Percentiles rank a stretch among this genome's conserved stretches.
Evolutionary conservation across 2,888 invertebrate genomes (phyloP).

Genomic region (Tachina grossa): DNA sequence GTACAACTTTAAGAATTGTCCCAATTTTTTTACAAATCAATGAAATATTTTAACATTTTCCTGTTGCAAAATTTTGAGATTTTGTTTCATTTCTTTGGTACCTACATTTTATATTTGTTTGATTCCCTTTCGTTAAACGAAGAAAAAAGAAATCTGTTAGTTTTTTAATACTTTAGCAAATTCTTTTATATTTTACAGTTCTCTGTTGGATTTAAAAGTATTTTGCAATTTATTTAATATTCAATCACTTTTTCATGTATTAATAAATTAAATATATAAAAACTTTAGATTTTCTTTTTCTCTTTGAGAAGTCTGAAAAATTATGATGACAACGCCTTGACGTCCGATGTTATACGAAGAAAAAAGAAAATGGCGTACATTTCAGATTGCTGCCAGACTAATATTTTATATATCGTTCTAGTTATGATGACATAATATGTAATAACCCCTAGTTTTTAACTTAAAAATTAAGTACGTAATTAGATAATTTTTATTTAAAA

Average conservation of each 20-base stretch:
- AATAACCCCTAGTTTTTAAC: no score
- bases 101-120: slow-evolving; percentile 72
- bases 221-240: slow-evolving; percentile 39
- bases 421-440: not conserved
- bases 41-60: not conserved
- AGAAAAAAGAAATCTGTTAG: slow-evolving; percentile 58
- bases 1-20: slow-evolving; percentile 12
- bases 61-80: not conserved
- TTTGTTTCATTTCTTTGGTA: slow-evolving; percentile 52
- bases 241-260: slow-evolving; percentile 39
- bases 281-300: slow-evolving; percentile 74
- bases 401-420: not conserved
- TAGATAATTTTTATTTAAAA: no score
- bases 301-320: slow-evolving; percentile 76
- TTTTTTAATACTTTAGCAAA: slow-evolving; percentile 34
- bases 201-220: slow-evolving; percentile 7
- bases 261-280: slow-evolving; percentile 42
- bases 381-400: slow-evolving; percentile 33
- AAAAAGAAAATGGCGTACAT: slow-evolving; percentile 68
- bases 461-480: no score
- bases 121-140: slow-evolving; percentile 66
- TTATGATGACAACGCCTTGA: slow-evolving; percentile 79
- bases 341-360: slow-evolving; percentile 69
- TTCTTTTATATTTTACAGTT: slow-evolving; percentile 29
- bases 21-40: not conserved